phyloP scores from a whole-genome alignment of 2,113 vertebrate species.

The Onychorhynchus coronatus region DNA sequence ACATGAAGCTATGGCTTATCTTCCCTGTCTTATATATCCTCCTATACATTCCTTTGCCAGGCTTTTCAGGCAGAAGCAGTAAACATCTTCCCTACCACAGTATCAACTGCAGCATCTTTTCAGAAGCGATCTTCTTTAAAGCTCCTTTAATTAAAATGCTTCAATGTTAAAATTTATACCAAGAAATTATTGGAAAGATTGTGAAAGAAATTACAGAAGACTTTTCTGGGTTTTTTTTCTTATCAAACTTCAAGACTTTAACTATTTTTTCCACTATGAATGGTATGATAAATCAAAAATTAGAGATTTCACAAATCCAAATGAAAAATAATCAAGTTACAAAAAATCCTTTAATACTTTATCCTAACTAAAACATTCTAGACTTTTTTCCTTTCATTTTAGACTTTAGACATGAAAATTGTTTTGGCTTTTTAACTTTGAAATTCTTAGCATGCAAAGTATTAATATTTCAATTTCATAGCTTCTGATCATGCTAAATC shows the following conservation, averaged over 20 bases:
- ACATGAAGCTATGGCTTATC: background rate
- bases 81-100: background rate
- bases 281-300: background rate
- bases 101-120: background rate
- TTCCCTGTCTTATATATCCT: background rate
- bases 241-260: background rate
- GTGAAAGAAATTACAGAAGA: background rate
- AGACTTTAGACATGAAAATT: background rate
- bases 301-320: background rate
- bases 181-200: background rate
- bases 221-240: fast-evolving
- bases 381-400: background rate
- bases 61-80: background rate
- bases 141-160: background rate
- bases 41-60: background rate
- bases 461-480: background rate
- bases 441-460: background rate
- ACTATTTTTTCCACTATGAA: background rate
- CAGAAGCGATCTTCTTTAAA: background rate
- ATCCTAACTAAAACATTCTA: background rate
- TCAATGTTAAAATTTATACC: background rate
- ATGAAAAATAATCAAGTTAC: background rate
- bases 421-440: background rate
- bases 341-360: background rate
- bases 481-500: background rate